A percentile compares a stretch with the other conserved stretches of the same genome.
Conservation (phyloP, 1,140 invertebrate genomes). For the Neuroterus valhalla region DNA sequence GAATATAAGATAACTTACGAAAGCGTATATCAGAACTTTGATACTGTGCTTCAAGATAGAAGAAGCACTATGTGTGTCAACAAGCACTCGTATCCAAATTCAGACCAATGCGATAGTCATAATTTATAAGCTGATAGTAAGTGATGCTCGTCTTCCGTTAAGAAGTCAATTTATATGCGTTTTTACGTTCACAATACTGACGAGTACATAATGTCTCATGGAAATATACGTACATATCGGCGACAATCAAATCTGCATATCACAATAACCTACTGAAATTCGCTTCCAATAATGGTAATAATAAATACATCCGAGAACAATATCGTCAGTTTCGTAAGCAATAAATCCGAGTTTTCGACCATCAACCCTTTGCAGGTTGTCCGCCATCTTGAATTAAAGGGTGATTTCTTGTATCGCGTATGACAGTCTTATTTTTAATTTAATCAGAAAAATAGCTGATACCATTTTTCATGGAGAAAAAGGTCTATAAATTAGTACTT, state of each 20-base stretch:
- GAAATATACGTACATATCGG: constrained; percentile 5
- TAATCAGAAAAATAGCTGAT: too few relatives aligned
- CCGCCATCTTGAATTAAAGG: too few relatives aligned
- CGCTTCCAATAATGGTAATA: too few relatives aligned
- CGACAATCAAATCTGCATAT: background rate
- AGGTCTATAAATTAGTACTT: too few relatives aligned
- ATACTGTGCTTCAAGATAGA: constrained; percentile 36
- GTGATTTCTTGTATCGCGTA: too few relatives aligned
- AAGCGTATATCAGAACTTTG: constrained; percentile 9
- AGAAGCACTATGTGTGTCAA: constrained; percentile 38
- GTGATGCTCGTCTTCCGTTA: constrained; percentile 24
- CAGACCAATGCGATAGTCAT: constrained; percentile 44
- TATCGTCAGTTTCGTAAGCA: too few relatives aligned
- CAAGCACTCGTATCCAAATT: constrained; percentile 35
- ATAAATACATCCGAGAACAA: too few relatives aligned
- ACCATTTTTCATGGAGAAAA: too few relatives aligned
- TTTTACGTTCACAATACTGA: constrained; percentile 36
- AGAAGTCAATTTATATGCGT: constrained; percentile 27
- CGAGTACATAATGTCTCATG: constrained; percentile 40
- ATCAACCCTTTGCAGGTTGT: too few relatives aligned
- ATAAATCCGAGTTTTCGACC: too few relatives aligned
- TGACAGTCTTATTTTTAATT: too few relatives aligned
- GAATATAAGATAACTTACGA: background rate
- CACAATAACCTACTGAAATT: too few relatives aligned
- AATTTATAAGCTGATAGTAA: constrained; percentile 44